Conservation (phyloP, 2,797 vertebrate genomes). For the Allobates femoralis region DNA sequence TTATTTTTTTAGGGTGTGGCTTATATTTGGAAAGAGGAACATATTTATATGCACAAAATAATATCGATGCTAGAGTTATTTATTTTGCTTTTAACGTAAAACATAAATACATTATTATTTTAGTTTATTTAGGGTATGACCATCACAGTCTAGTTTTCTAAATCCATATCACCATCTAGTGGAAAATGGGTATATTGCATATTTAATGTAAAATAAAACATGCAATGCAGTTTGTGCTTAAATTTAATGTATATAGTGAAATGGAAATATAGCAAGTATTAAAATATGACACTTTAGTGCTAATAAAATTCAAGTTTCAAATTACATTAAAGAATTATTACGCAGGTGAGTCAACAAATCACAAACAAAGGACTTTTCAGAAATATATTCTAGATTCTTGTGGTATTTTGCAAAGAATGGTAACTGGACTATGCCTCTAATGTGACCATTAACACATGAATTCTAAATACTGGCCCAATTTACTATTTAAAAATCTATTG, state of each 20-base stretch:
- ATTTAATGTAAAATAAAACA: neutral
- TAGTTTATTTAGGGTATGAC: neutral
- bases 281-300: neutral
- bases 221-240: neutral
- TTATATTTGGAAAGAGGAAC: neutral
- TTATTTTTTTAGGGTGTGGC: too few relatives aligned
- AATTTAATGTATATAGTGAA: conserved; percentile 14
- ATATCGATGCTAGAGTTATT: neutral
- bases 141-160: conserved; percentile 1
- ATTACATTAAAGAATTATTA: neutral
- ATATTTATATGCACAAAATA: neutral
- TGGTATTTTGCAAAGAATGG: neutral
- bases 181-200: neutral
- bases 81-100: neutral
- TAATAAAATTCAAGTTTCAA: neutral
- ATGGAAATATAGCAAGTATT: neutral
- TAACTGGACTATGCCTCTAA: neutral
- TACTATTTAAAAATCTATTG: neutral
- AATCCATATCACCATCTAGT: conserved; percentile 50
- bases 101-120: neutral
- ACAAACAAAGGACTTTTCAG: neutral
- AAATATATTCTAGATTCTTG: neutral
- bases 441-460: neutral
- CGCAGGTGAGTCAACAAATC: conserved; percentile 4
- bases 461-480: neutral